Conservation (phyloP, 2,113 vertebrate species). For the Hassar affinis region DNA sequence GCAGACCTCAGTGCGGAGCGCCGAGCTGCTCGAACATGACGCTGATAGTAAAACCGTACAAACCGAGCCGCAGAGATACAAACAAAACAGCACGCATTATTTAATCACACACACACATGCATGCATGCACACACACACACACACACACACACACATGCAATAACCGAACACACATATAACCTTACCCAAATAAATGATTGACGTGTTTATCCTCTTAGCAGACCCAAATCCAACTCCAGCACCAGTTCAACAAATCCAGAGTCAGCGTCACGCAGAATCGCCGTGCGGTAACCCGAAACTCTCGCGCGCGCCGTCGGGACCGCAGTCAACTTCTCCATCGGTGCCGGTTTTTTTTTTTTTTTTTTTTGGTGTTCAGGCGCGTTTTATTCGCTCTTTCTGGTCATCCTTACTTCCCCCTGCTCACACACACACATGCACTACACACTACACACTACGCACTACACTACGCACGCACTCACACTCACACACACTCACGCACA, state of each 20-base stretch:
- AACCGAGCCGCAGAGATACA: not conserved
- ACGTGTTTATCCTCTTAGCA: conserved; percentile 32
- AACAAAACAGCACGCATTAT: not conserved
- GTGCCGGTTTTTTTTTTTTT: not conserved
- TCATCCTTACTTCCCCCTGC: not conserved
- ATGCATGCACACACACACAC: not conserved
- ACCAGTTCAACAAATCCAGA: conserved; percentile 11
- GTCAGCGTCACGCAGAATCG: not conserved
- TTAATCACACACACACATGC: not conserved
- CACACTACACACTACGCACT: not conserved
- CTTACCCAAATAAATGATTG: conserved; percentile 7
- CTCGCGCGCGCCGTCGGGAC: not conserved
- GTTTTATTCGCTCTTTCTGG: not conserved
- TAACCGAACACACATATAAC: not conserved
- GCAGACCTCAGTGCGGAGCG: conserved; percentile 47
- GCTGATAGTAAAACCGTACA: conserved; percentile 40
- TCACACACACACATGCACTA: not conserved
- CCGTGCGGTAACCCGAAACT: conserved; percentile 13
- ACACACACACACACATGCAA: not conserved
- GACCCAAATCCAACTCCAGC: conserved; percentile 42
- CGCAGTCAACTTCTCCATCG: conserved; percentile 22
- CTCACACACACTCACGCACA: too few species aligned
- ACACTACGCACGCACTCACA: too few species aligned
- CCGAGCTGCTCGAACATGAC: conserved; percentile 37
- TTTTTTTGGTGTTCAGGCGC: not conserved